phyloP scores from a whole-genome alignment of 92 coral and sea anemone genomes.

The Bergia sp. region DNA sequence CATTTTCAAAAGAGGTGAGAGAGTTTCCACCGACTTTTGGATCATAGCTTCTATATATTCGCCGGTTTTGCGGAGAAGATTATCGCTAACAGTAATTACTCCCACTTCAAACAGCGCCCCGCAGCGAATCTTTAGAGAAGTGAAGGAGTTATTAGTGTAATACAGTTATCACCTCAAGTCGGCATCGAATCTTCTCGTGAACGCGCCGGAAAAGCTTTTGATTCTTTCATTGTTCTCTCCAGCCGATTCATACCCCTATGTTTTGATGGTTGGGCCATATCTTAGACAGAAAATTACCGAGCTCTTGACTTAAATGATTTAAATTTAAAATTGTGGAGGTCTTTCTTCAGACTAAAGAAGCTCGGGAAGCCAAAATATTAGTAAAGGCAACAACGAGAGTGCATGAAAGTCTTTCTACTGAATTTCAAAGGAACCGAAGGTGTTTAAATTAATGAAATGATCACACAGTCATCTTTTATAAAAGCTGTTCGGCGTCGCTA shows the following conservation, averaged over 20 bases:
- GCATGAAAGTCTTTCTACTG: conserved; percentile 17
- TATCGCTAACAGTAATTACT: conserved; percentile 22
- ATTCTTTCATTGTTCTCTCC: conserved; percentile 34
- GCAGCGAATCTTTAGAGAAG: conserved; percentile 51
- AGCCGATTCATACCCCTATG: conserved; percentile 8
- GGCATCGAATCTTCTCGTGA: conserved; percentile 54
- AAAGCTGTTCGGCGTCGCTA: conserved; percentile 63
- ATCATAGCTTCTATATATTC: not conserved
- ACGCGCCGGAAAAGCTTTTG: conserved; percentile 60
- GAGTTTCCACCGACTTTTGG: conserved; percentile 18
- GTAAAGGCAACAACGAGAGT: not conserved
- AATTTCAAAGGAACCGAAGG: conserved; percentile 45
- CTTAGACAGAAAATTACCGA: conserved; percentile 1
- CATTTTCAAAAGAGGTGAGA: conserved; percentile 17
- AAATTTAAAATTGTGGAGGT: not conserved
- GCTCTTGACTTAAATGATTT: not conserved
- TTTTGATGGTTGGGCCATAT: conserved; percentile 19
- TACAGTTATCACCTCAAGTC: conserved; percentile 68
- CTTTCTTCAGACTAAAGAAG: not conserved
- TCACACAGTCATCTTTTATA: conserved; percentile 35
- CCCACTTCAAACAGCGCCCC: conserved; percentile 46
- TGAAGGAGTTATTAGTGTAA: conserved; percentile 57
- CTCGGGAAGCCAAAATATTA: not conserved
- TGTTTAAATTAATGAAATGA: conserved; percentile 62
- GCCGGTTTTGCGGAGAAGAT: conserved; percentile 28